A percentile compares a stretch with the other conserved stretches of the same genome.
Evolutionary conservation across 2,888 invertebrate genomes (phyloP).

Genomic region (Kuschelorhynchus macadamiae): DNA sequence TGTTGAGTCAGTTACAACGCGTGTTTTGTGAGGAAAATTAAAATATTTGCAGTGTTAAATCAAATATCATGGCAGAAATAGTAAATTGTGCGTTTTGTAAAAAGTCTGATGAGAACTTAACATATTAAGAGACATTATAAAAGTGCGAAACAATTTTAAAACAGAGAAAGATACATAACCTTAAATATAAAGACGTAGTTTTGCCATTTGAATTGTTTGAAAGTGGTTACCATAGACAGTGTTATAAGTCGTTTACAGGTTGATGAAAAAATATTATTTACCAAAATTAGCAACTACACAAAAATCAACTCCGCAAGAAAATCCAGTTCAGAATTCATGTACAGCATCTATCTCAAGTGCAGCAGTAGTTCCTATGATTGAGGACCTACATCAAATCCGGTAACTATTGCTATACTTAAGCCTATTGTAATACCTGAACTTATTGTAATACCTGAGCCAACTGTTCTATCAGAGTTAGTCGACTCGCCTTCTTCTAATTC

Average conservation of each 20-base stretch:
- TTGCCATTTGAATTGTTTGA: constrained; percentile 39
- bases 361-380: neutral
- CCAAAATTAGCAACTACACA: constrained; percentile 5
- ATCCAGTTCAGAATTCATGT: constrained; percentile 12
- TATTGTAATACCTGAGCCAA: neutral
- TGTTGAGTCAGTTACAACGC: too few species aligned
- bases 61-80: constrained; percentile 13
- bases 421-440: neutral
- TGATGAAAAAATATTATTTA: constrained; percentile 27
- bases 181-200: constrained; percentile 43
- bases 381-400: neutral
- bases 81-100: constrained; percentile 21
- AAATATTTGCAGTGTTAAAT: constrained; percentile 14
- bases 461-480: neutral
- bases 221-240: constrained; percentile 36
- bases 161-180: constrained; percentile 35
- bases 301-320: constrained; percentile 11
- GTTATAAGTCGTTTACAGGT: constrained; percentile 30
- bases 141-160: constrained; percentile 32
- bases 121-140: constrained; percentile 48
- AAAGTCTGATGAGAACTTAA: constrained; percentile 46
- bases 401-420: neutral
- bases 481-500: neutral
- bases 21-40: constrained; percentile 6
- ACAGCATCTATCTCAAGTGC: neutral